Conservation (phyloP, 2,888 invertebrate genomes). For the Aspidapion aeneum region DNA sequence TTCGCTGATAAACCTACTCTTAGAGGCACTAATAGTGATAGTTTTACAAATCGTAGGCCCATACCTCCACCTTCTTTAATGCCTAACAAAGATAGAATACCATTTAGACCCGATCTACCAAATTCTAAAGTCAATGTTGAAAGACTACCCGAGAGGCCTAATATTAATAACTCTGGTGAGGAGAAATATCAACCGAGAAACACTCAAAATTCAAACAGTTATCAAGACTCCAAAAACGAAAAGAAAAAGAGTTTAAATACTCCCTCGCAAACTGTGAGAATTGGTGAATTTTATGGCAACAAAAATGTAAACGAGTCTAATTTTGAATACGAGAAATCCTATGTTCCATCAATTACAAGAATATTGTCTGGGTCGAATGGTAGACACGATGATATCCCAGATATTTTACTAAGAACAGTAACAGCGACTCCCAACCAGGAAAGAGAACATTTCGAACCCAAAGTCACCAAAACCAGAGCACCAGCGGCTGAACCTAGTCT, state of each 20-base stretch:
- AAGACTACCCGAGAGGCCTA: constrained; percentile 31
- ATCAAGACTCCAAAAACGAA: constrained; percentile 40
- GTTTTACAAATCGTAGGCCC: constrained; percentile 69
- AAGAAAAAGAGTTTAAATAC: constrained; percentile 74
- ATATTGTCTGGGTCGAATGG: constrained; percentile 85
- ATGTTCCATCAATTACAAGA: constrained; percentile 76
- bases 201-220: constrained; percentile 6
- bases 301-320: constrained; percentile 42
- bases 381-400: constrained; percentile 76
- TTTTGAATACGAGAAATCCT: constrained; percentile 47
- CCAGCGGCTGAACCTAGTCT: constrained; percentile 36
- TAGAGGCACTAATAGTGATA: constrained; percentile 61
- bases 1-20: constrained; percentile 88
- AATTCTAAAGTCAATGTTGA: constrained; percentile 41
- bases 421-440: constrained; percentile 50
- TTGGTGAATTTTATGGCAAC: constrained; percentile 45
- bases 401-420: constrained; percentile 67
- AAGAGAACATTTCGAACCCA: constrained; percentile 34
- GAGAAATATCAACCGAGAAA: constrained; percentile 8
- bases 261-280: constrained; percentile 62
- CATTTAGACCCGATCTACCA: constrained; percentile 66
- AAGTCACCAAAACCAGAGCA: constrained; percentile 38
- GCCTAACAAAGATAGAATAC: constrained; percentile 79
- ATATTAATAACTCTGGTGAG: constrained; percentile 20
- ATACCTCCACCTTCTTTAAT: constrained; percentile 81